Base-by-base conservation (phyloP, 2,113 vertebrate species). In the Ammodytes marinus region DNA sequence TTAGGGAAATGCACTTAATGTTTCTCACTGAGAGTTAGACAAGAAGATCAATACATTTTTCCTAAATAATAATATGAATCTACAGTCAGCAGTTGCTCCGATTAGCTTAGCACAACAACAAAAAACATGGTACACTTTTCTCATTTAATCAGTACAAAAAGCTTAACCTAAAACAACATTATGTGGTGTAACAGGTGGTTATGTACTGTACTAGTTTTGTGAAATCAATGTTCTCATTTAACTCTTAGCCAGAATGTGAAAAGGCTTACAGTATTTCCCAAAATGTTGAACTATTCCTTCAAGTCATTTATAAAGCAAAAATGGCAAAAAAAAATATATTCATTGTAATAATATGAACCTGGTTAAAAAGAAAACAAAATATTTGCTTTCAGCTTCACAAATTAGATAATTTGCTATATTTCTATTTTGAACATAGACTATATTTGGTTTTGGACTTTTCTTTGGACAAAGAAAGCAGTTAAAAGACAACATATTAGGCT, bases 401-500 rank as follows among this genome's bases (percentile, higher is more conserved):
- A 15, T 49, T 47, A n/a, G 27, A 61, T 4, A 27, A 39, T 27
- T 39, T 40, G 40, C 49, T 53, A 15, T 45, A n/a, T 40, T 76
- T 57, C 27, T 0, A 39, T 43, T 3, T 17, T 1, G 4, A n/a
- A 42, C 49, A 55, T 3, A n/a, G 4, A 46, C 39, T 57, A 59
- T 67, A 6, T 54, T 43, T 43, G 9, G n/a, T 52, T 58, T 65
- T 66, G 8, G 67, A 27, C 40, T 46, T 6, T 13, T 77, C 35
- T 11, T 27, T 43, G n/a, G 7, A 17, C 17, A 65, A 70, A 65
- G 60, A 11, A 74, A 59, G 19, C 53, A 71, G 50, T 80, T 52
- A 45, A 49, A 57, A 57, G 17, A 65, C 14, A 47, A 54, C 54
- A 67, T 35, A 39, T 46, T 7, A 9, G 39, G 49, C 49, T 54